A percentile compares a stretch with the other conserved stretches of the same genome.
Evolutionary conservation across 2,113 vertebrate species (phyloP).

Genomic region (Hippotragus niger): DNA sequence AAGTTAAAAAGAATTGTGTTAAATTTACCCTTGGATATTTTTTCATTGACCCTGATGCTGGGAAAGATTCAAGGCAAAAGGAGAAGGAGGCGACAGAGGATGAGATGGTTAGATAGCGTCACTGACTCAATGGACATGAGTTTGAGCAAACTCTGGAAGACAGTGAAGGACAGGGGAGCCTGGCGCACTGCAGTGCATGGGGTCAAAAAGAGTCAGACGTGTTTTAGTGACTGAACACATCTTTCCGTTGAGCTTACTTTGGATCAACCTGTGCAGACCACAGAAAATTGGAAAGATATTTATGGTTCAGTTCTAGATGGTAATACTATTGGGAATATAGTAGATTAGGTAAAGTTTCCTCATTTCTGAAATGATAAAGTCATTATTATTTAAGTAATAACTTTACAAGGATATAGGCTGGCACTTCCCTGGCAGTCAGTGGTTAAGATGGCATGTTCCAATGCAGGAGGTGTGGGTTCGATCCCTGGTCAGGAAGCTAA

Average conservation of each 20-base stretch:
- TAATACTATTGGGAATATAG: background rate
- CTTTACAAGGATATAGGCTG: background rate
- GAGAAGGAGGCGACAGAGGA: background rate
- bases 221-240: background rate
- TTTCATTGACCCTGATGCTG: background rate
- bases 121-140: background rate
- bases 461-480: background rate
- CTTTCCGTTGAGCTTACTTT: background rate
- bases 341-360: background rate
- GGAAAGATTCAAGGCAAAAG: background rate
- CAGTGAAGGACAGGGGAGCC: background rate
- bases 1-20: background rate
- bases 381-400: background rate
- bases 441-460: background rate
- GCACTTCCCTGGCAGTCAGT: background rate
- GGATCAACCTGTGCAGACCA: background rate
- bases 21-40: background rate
- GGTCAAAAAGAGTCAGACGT: accelerated
- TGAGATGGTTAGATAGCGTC: background rate
- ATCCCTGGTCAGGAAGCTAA: background rate
- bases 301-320: background rate
- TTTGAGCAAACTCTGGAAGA: background rate
- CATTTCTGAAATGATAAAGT: background rate
- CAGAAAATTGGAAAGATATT: background rate
- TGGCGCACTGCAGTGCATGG: background rate